A percentile compares a stretch with the other conserved stretches of the same genome.
Conservation (phyloP, 2,113 vertebrate genomes). For the Cephalopterus ornatus region DNA sequence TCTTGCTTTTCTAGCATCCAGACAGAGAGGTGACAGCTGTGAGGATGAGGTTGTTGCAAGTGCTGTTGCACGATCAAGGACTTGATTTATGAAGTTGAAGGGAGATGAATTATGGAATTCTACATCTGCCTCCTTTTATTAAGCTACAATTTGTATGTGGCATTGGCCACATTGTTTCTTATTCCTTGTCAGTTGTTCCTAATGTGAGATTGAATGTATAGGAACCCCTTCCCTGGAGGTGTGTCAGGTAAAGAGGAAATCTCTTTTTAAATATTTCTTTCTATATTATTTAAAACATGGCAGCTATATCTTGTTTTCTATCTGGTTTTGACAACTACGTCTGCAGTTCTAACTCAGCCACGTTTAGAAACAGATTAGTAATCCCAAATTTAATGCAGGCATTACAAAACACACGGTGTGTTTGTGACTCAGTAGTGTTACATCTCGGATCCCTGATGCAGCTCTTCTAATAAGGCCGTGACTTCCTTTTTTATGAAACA, state of each 20-base stretch:
- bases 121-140: background rate
- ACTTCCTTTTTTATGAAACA: background rate
- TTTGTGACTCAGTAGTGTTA: background rate
- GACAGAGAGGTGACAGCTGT: background rate
- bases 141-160: background rate
- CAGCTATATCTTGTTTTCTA: background rate
- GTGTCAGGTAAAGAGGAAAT: background rate
- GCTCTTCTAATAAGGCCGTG: background rate
- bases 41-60: background rate
- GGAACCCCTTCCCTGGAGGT: background rate
- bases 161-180: background rate
- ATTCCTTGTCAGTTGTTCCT: background rate
- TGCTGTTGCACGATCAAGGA: background rate
- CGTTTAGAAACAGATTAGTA: background rate
- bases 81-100: background rate
- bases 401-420: background rate
- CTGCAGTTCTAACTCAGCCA: background rate
- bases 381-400: background rate
- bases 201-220: accelerated
- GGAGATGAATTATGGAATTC: background rate
- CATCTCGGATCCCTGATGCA: accelerated
- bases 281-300: background rate
- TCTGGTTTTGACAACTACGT: background rate
- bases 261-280: background rate
- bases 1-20: background rate